Evolutionary conservation across 2,113 vertebrate genomes (phyloP), one percentile per base, ranked within the genome.

Genomic region (Dasyurus viverrinus): DNA sequence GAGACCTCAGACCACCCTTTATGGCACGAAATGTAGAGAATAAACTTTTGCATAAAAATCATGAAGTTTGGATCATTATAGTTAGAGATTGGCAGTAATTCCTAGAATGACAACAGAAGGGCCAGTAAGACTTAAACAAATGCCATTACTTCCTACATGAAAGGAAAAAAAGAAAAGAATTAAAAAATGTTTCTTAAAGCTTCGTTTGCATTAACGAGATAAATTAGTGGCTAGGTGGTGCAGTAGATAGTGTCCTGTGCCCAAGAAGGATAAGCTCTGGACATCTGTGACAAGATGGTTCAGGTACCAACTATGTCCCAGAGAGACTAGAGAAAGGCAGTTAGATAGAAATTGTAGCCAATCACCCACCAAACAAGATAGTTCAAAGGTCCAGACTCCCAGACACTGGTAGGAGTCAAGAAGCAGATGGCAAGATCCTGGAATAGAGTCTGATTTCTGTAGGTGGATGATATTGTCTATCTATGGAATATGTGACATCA

Each of bases 31-130:
- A 97, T 84, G 92, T 95, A 94, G 84, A 94, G 84, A 96, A 94
- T 96, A 96, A 47, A 92, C 48, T 53, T 96, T 95, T 93, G 54
- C 54, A 92, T 93, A 93, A 90, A 52, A 97, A 95, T 50, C 47
- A 50, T 89, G 11, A 93, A 36, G 54, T 89, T 91, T 84, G 14
- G 9, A 2, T 84, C 68, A 84, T 22, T 84, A 55, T 91, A 84
- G 96, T 97, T 91, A 97, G 26, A 96, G 97, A 97, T 89, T 55
- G 97, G 54, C 54, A 96, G 95, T 92, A 91, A 90, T 55, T 97
- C 90, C 93, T 91, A 2, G 46, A 91, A 30, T 53, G 26, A 90
- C 93, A 98, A 42, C 57, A 95, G 50, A 94, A 96, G 97, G 97
- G 93, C 94, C 93, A 98, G 55, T 54, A 30, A 93, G 50, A 84